Conservation (phyloP, 2,113 vertebrate species). For the Pandion haliaetus region DNA sequence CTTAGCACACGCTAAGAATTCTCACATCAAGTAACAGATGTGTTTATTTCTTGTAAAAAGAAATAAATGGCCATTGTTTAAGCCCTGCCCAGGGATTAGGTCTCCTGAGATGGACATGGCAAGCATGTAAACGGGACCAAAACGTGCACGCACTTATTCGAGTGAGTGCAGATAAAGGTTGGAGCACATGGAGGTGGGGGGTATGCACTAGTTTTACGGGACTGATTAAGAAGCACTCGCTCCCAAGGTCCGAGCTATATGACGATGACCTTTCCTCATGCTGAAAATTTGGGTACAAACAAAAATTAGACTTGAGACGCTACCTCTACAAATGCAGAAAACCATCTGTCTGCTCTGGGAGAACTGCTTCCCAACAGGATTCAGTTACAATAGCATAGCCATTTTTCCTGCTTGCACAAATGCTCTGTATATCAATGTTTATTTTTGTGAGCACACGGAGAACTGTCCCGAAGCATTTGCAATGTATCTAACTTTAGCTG, state of each 20-base stretch:
- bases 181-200: accelerated
- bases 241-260: background rate
- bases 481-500: conserved; percentile 48
- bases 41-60: background rate
- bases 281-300: background rate
- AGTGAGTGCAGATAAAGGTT: background rate
- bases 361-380: conserved; percentile 21
- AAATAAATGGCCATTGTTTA: background rate
- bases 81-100: background rate
- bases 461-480: conserved; percentile 46
- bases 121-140: background rate
- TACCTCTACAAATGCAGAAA: background rate
- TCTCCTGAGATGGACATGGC: background rate
- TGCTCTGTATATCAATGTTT: conserved; percentile 18
- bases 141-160: accelerated
- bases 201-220: background rate
- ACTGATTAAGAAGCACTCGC: background rate
- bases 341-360: conserved; percentile 32
- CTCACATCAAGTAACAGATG: background rate
- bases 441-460: conserved; percentile 43
- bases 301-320: background rate
- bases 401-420: conserved; percentile 27
- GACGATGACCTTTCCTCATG: background rate
- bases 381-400: conserved; percentile 7
- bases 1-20: background rate